Evolutionary conservation across 2,888 invertebrate species (phyloP).

Genomic region (Ophion obscuratus): DNA sequence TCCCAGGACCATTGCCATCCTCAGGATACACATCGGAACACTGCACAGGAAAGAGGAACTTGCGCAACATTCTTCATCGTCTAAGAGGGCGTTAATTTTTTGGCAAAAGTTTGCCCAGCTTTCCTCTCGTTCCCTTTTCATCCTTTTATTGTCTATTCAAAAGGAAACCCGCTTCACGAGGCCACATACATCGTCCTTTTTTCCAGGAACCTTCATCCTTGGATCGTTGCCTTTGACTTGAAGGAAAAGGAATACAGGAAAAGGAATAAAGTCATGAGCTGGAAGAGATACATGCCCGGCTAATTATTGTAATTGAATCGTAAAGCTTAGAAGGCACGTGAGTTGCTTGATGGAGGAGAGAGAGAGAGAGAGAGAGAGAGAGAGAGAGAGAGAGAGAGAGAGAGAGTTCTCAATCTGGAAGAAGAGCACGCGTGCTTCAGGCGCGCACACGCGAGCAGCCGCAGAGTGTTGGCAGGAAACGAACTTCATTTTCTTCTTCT

Average conservation of each 20-base stretch:
- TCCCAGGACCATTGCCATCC: slow-evolving; percentile 10
- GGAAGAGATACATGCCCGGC: too few relatives aligned
- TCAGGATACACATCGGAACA: slow-evolving; percentile 2
- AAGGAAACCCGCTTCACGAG: background rate
- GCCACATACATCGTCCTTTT: background rate
- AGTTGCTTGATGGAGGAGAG: too few relatives aligned
- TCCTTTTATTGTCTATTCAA: background rate
- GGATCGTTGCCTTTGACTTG: background rate
- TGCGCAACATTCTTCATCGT: slow-evolving; percentile 18
- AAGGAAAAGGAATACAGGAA: too few relatives aligned
- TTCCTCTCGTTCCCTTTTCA: background rate
- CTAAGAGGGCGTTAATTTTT: slow-evolving; percentile 57
- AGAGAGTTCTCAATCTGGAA: slow-evolving; percentile 36
- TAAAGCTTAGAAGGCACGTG: slow-evolving; percentile 30
- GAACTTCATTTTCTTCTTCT: slow-evolving; percentile 52
- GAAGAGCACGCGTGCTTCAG: slow-evolving; percentile 43
- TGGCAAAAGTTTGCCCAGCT: slow-evolving; percentile 49
- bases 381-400: slow-evolving; percentile 6
- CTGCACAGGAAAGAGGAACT: background rate
- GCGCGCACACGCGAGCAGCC: slow-evolving; percentile 59
- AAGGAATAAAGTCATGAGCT: too few relatives aligned
- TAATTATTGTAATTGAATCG: slow-evolving; percentile 52
- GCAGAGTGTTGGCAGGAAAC: slow-evolving; percentile 63
- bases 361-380: too few relatives aligned
- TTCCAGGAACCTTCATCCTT: background rate